Evolutionary conservation across 2,797 vertebrate genomes (phyloP), one percentile per base, ranked within the genome.

Genomic region (Calcarius lapponicus): DNA sequence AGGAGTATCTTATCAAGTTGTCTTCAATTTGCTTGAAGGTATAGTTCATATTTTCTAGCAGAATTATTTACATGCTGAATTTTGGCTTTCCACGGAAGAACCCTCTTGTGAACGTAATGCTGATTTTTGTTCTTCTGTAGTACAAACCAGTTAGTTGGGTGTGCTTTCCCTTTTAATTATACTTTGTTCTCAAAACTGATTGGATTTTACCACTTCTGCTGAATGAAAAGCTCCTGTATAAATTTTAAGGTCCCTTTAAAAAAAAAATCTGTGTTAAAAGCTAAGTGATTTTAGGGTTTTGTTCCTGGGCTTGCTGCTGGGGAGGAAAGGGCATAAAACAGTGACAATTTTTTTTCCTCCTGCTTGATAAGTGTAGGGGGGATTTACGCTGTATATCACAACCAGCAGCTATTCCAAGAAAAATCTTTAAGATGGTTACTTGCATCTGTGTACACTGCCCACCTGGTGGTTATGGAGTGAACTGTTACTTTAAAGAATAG

Each of bases 401-500:
- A 86, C 80, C 78, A 96, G 89, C 95, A 96, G 84, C 95, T 95
- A 92, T 97, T 97, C 93, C 93, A 96, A 96, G 91, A 80, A 81
- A 97, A 95, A 69, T 90, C 94, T 97, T 97, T 94, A 97, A 97
- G 97, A 98, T 89, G 96, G 96, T 98, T 98, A 98, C 98, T 99
- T 98, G 98, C 96, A 98, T 98, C 98, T 97, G 98, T 98, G 98
- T 98, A 98, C 98, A 98, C 98, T 99, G 98, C 98, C 99, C 99
- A 99, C 99, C 99, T 99, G 99, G 99, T 99, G 99, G 99, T 97
- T 97, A 98, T 97, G 98, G 91, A 95, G 99, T 97, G 99, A 99
- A 99, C 98, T 99, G 99, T 98, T 99, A 99, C 98, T 99, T 99
- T 98, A 98, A 98, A 98, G 98, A 98, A 98, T 99, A 99, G 99